Conservation (phyloP, 2,113 vertebrate species). For the Cisticola juncidis region DNA sequence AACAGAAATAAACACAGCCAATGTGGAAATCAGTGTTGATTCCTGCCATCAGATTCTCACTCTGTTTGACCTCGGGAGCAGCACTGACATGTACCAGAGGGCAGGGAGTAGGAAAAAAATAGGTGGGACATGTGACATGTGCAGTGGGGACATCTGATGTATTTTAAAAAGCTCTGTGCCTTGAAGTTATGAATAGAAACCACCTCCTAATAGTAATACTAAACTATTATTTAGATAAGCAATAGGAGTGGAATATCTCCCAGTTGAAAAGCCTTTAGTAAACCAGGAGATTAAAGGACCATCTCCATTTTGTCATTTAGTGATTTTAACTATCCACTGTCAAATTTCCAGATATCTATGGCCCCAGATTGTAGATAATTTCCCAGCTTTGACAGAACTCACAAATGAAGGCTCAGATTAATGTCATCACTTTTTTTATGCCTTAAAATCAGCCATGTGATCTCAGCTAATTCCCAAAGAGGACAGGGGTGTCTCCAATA, state of each 20-base stretch:
- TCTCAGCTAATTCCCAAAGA: background rate
- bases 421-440: background rate
- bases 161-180: background rate
- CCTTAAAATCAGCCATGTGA: background rate
- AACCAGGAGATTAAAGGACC: background rate
- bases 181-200: background rate
- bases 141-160: background rate
- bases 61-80: background rate
- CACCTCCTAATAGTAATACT: background rate
- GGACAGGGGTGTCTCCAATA: background rate
- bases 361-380: background rate
- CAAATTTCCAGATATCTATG: background rate
- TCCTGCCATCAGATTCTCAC: conserved; percentile 37
- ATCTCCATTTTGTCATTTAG: background rate
- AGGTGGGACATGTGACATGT: background rate
- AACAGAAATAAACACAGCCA: conserved; percentile 50
- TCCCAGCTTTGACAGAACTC: accelerated
- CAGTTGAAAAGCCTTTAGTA: background rate
- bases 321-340: background rate
- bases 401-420: background rate
- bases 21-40: conserved; percentile 45
- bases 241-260: background rate
- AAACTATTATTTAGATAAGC: background rate
- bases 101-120: background rate
- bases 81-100: conserved; percentile 17